A percentile compares a stretch with the other conserved stretches of the same genome.
Conservation (phyloP, 2,888 invertebrate genomes). For the Syrphus vitripennis region DNA sequence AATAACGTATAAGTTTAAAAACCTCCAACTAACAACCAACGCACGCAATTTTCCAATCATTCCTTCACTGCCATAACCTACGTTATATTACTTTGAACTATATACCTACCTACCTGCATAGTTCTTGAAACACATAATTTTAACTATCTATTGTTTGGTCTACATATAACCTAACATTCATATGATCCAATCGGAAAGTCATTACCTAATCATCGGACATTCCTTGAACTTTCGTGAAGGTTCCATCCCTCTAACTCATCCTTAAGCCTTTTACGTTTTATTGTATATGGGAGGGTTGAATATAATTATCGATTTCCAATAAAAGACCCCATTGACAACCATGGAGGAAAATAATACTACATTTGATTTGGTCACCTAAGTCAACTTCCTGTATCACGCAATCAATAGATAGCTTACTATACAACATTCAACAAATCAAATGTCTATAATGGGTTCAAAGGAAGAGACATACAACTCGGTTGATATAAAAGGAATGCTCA, state of each 20-base stretch:
- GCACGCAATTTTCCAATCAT: not conserved
- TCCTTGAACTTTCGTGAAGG: not conserved
- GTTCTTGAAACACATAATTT: not conserved
- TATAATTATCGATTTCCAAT: not conserved
- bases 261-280: not conserved
- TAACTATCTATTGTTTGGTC: not conserved
- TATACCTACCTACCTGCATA: too few relatives aligned
- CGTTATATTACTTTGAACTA: not conserved
- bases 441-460: not conserved
- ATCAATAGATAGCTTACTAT: slow-evolving; percentile 32
- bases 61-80: not conserved
- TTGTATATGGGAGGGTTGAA: not conserved
- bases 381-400: slow-evolving; percentile 39
- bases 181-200: not conserved
- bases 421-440: slow-evolving; percentile 40
- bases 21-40: not conserved
- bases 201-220: not conserved
- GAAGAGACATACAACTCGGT: not conserved
- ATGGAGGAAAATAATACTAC: not conserved
- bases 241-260: not conserved
- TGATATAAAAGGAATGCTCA: too few relatives aligned
- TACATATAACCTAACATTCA: too few relatives aligned
- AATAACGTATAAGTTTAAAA: too few relatives aligned
- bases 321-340: not conserved
- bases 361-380: slow-evolving; percentile 32